Evolutionary conservation across 2,797 vertebrate genomes (phyloP).

Genomic region (Vultur gryphus): DNA sequence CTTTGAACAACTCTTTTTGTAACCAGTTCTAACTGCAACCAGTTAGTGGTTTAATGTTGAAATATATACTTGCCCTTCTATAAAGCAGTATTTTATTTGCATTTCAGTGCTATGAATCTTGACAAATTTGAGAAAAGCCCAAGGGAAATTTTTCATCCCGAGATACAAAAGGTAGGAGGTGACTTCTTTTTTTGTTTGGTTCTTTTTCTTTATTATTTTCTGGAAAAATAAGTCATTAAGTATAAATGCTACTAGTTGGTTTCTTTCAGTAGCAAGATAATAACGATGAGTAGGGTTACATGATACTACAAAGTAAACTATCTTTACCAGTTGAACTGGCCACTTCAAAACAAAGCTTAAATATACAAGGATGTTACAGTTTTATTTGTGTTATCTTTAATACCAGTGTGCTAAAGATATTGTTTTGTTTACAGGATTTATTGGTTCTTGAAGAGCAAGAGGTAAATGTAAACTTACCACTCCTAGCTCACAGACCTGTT

Average conservation of each 20-base stretch:
- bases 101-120: slow-evolving; percentile 95
- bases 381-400: neutral
- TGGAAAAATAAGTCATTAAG: neutral
- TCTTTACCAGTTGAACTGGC: neutral
- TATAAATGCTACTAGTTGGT: neutral
- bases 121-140: slow-evolving; percentile 97
- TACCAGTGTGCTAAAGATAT: neutral
- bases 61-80: neutral
- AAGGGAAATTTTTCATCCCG: slow-evolving; percentile 94
- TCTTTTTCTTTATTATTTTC: neutral
- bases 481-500: neutral
- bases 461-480: slow-evolving; percentile 70
- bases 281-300: neutral
- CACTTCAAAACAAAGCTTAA: neutral
- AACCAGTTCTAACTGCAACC: neutral
- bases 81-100: slow-evolving; percentile 17
- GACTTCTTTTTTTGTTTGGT: neutral
- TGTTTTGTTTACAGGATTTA: slow-evolving; percentile 84
- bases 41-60: neutral
- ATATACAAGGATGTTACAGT: neutral
- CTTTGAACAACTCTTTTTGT: neutral
- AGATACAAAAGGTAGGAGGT: slow-evolving; percentile 93
- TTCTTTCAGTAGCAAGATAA: neutral
- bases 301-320: neutral
- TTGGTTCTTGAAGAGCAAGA: slow-evolving; percentile 98